Evolutionary conservation across 2,797 vertebrate species (phyloP), one percentile per base, ranked within the genome.

Genomic region (Pempheris klunzingeri): DNA sequence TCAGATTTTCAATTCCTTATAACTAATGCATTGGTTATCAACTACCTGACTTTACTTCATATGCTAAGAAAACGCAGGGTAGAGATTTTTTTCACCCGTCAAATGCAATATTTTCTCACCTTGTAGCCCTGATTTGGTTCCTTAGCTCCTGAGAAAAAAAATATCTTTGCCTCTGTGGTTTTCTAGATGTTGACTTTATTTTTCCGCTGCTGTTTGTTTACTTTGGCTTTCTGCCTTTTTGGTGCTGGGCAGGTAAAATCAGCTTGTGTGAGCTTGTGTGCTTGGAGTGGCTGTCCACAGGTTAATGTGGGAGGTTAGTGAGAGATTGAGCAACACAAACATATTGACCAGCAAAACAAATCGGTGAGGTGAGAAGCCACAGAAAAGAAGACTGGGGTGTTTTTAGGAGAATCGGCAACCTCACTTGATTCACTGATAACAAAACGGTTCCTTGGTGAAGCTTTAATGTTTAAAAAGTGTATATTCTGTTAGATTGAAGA

Each of bases 341-440:
- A 72, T 53, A 77, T 46, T 73, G 74, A 71, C 64, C 69, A 20
- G 41, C 30, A 61, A 82, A 76, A 63, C 69, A 78, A 81, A 81
- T 82, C 55, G 30, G 49, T 67, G 46, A 57, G 47, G 24, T 32
- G 41, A n/a, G 74, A 65, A 71, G 15, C 20, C 9, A 15, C 20
- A 28, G 4, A 54, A 24, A 71, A n/a, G 14, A 30, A 70, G 52
- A 28, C 41, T 10, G 12, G 5, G 15, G 4, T 54, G 22, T 71
- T 67, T 10, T 53, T 28, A 0, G 2, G 3, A 3, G 18, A 8
- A n/a, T 59, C 5, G 0, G 52, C 46, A 44, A 12, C 20, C 39
- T 57, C 6, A 28, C 44, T 47, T 60, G 17, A 61, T 18, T 49
- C 5, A 22, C 17, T 67, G 39, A 17, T 52, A 24, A 60, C 46